A percentile compares a stretch with the other conserved stretches of the same genome.
Conservation (phyloP, 2,888 invertebrate genomes). For the Nemapogon koenigi region DNA sequence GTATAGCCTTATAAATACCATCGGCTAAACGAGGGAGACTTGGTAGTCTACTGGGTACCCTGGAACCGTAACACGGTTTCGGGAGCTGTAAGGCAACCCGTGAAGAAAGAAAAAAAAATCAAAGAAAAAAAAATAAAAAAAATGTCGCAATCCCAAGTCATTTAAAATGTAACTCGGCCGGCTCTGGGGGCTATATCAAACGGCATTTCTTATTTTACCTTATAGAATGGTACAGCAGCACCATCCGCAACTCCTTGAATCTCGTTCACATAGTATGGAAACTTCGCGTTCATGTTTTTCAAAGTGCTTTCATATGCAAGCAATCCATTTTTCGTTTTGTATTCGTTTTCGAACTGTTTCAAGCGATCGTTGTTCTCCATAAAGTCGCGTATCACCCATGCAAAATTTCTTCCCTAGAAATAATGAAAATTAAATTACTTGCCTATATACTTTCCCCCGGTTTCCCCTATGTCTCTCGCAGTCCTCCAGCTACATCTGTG, state of each 20-base stretch:
- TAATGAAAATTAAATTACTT: neutral
- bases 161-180: too few relatives aligned
- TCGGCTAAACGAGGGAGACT: too few relatives aligned
- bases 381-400: conserved; percentile 74
- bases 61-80: too few relatives aligned
- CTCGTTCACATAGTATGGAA: conserved; percentile 84
- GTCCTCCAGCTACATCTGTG: neutral
- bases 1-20: too few relatives aligned
- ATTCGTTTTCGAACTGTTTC: conserved; percentile 73
- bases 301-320: conserved; percentile 78
- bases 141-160: too few relatives aligned
- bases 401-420: conserved; percentile 79
- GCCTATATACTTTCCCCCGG: neutral
- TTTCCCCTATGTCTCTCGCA: conserved; percentile 5
- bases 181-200: too few relatives aligned
- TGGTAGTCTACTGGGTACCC: too few relatives aligned
- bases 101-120: too few relatives aligned
- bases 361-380: conserved; percentile 68
- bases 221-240: conserved; percentile 80
- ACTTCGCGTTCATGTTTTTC: conserved; percentile 69
- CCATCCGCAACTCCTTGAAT: conserved; percentile 88
- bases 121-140: too few relatives aligned
- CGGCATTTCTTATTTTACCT: too few relatives aligned
- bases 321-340: conserved; percentile 73
- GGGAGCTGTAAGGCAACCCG: too few relatives aligned